Evolutionary conservation across 2,113 vertebrate genomes (phyloP), one percentile per base, ranked within the genome.

Genomic region (Pipra filicauda): DNA sequence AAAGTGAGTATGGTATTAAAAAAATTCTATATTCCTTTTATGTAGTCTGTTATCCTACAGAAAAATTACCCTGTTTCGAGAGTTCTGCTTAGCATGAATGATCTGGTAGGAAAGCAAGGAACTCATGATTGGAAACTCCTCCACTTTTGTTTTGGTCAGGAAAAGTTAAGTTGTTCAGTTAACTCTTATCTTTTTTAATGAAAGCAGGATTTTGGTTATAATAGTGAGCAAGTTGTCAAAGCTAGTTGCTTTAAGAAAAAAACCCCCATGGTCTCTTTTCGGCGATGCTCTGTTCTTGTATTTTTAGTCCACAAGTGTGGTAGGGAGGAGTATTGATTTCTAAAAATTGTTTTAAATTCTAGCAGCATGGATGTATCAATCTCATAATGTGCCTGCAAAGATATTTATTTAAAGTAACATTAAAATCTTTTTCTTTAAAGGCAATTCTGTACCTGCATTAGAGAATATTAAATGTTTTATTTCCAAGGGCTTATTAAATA

Each of bases 401-500:
- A 43, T 30, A 66, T 39, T 86, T 95, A 85, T 92, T 91, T 62
- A 95, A 91, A 94, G 30, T 51, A 81, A 43, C 2, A 3, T 74
- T 94, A 72, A 35, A 4, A 80, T 86, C 30, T 89, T 86, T 85
- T 49, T 96, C 51, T 83, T 96, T 87, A 78, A 89, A 95, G 59
- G 82, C 41, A 96, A 10, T 85, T 85, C 81, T 83, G 24, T 89
- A 73, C 46, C 85, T 95, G 18, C 84, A 83, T 85, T 88, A 95
- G 91, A 97, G 94, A 93, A 97, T 97, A 96, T 96, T 92, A 96
- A 89, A 95, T 93, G 67, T 90, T 96, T 85, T 88, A 93, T 98
- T 98, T 97, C 91, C 75, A 95, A 97, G 71, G 74, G 28, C 70
- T 94, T 94, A 96, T 97, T 97, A 97, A 98, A 98, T 98, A 97